phyloP scores from a whole-genome alignment of 37 sponge, comb jelly and placozoan genomes.

The Aplysina aerophoba region DNA sequence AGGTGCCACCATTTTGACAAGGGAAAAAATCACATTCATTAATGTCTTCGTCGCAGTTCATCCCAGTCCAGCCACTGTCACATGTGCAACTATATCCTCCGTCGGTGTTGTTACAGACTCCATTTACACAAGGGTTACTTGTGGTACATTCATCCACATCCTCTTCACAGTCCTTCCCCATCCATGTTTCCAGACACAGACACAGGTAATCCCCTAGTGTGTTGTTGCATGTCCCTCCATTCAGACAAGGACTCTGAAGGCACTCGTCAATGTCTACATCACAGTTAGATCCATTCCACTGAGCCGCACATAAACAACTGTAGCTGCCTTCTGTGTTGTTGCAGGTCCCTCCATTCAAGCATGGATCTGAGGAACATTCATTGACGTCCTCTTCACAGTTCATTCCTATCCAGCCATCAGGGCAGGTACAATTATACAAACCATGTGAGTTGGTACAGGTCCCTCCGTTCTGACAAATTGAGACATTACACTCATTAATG shows the following conservation, averaged over 20 bases:
- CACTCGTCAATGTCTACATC: neutral
- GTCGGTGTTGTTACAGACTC: neutral
- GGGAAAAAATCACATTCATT: constrained; percentile 44
- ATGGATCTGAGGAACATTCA: constrained; percentile 27
- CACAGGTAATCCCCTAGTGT: neutral
- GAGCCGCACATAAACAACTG: constrained; percentile 44
- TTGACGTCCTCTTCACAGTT: constrained; percentile 26
- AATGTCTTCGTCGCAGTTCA: constrained; percentile 41
- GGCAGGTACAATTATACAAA: constrained; percentile 6
- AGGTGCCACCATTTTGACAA: constrained; percentile 68
- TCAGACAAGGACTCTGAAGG: neutral
- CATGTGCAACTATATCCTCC: neutral
- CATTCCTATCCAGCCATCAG: neutral
- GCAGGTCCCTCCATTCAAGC: constrained; percentile 60
- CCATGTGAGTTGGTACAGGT: constrained; percentile 56
- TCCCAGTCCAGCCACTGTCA: constrained; percentile 32
- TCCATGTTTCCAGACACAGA: neutral
- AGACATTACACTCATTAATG: neutral
- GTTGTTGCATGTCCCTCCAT: neutral
- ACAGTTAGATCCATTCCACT: constrained; percentile 11
- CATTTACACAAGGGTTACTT: constrained; percentile 19
- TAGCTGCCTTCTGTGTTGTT: constrained; percentile 15
- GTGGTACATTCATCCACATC: neutral
- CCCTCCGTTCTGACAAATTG: constrained; percentile 61
- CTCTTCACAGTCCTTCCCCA: neutral